Percentiles rank a stretch among this genome's conserved stretches.
phyloP scores from a whole-genome alignment of 2,888 invertebrate genomes.

The Pristionchus exspectatus region DNA sequence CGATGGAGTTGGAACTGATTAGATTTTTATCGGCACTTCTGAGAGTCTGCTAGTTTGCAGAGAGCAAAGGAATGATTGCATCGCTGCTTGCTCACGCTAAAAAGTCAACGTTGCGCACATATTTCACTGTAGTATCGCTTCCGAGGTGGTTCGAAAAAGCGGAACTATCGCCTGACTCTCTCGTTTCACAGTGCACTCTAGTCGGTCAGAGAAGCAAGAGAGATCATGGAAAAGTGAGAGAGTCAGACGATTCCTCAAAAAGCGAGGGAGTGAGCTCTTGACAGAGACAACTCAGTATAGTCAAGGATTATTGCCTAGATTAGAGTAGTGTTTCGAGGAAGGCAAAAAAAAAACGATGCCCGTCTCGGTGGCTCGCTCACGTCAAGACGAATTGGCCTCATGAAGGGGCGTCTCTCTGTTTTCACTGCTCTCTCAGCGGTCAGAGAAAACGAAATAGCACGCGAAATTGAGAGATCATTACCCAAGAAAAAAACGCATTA shows the following conservation, averaged over 20 bases:
- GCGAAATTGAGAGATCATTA: neutral
- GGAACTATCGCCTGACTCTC: too few species aligned
- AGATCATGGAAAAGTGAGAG: too few species aligned
- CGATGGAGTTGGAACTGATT: neutral
- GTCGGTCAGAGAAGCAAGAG: too few species aligned
- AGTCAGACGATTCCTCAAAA: too few species aligned
- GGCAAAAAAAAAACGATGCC: neutral
- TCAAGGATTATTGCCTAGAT: neutral
- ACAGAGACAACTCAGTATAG: neutral
- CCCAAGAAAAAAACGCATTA: neutral
- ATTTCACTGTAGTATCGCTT: neutral
- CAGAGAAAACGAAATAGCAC: neutral
- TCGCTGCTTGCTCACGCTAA: neutral
- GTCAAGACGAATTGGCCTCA: neutral
- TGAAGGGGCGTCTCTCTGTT: neutral
- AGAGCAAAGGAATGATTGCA: neutral
- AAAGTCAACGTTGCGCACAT: neutral
- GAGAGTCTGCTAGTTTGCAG: neutral
- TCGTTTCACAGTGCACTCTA: too few species aligned
- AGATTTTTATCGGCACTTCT: constrained; percentile 28
- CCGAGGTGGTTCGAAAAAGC: neutral
- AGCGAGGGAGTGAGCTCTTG: neutral
- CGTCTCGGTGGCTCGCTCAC: neutral
- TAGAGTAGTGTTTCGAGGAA: neutral
- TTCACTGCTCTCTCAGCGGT: neutral